phyloP scores from a whole-genome alignment of 30 jellyfish, hydroid and myxozoan species.

The Cassiopea xamachana region DNA sequence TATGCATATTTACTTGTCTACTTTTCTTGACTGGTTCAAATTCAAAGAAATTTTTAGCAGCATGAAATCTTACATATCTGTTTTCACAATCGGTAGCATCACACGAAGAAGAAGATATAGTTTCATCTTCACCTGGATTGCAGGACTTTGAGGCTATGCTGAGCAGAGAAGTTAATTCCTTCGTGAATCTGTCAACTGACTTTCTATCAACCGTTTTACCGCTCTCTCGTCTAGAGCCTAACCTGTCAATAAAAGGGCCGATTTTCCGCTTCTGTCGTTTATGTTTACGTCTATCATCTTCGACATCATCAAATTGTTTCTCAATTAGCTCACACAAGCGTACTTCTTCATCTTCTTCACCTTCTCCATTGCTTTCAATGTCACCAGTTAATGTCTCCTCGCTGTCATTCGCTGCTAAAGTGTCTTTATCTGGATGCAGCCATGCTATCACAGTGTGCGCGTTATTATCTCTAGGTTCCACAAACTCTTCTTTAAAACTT shows the following conservation, averaged over 20 bases:
- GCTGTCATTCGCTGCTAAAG: conserved; percentile 25
- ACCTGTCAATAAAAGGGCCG: neutral
- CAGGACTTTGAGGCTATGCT: neutral
- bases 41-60: conserved; percentile 38
- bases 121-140: neutral
- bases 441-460: conserved; percentile 26
- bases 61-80: conserved; percentile 10
- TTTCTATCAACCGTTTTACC: neutral
- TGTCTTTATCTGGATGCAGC: conserved; percentile 35
- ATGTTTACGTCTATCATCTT: neutral
- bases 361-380: conserved; percentile 13
- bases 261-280: neutral
- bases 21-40: neutral
- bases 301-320: conserved; percentile 20
- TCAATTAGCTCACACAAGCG: conserved; percentile 23
- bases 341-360: conserved; percentile 5
- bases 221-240: neutral
- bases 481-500: neutral
- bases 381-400: conserved; percentile 61
- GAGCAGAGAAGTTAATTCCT: neutral
- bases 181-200: neutral
- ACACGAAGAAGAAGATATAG: neutral
- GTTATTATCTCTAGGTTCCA: conserved; percentile 28
- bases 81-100: conserved; percentile 1
- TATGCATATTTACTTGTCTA: neutral